Conservation (phyloP, 2,797 vertebrate species). For the Macrochelys suwanniensis region DNA sequence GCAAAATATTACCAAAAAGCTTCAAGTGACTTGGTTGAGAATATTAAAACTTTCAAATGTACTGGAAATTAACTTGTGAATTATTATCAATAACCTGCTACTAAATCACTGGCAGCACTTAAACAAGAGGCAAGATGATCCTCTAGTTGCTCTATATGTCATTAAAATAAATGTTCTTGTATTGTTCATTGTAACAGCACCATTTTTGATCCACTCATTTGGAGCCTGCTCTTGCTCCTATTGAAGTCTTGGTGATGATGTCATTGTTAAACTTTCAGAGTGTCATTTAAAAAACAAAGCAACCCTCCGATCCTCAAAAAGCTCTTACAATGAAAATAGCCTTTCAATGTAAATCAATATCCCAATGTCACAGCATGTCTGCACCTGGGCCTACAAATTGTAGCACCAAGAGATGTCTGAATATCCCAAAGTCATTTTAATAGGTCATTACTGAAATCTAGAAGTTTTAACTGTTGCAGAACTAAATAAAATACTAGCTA, state of each 20-base stretch:
- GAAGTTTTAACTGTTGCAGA: slow-evolving; percentile 9
- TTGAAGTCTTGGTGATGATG: slow-evolving; percentile 11
- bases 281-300: slow-evolving; percentile 15
- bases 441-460: background rate
- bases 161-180: slow-evolving; percentile 41
- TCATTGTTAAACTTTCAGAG: slow-evolving; percentile 7
- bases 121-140: slow-evolving; percentile 8
- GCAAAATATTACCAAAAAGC: background rate
- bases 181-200: background rate
- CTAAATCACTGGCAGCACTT: background rate
- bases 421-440: background rate
- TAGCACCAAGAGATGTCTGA: background rate
- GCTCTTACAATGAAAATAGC: background rate
- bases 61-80: slow-evolving; percentile 36
- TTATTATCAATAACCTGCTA: background rate
- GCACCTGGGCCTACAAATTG: slow-evolving; percentile 22
- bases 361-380: background rate
- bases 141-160: slow-evolving; percentile 27
- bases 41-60: background rate
- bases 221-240: background rate
- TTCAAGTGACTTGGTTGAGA: slow-evolving; percentile 3
- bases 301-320: background rate
- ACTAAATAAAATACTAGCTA: slow-evolving; percentile 5
- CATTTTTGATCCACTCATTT: background rate
- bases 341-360: slow-evolving; percentile 36